Evolutionary conservation across 1,140 invertebrate genomes (phyloP), one percentile per base, ranked within the genome.

Genomic region (Cotesia vestalis): DNA sequence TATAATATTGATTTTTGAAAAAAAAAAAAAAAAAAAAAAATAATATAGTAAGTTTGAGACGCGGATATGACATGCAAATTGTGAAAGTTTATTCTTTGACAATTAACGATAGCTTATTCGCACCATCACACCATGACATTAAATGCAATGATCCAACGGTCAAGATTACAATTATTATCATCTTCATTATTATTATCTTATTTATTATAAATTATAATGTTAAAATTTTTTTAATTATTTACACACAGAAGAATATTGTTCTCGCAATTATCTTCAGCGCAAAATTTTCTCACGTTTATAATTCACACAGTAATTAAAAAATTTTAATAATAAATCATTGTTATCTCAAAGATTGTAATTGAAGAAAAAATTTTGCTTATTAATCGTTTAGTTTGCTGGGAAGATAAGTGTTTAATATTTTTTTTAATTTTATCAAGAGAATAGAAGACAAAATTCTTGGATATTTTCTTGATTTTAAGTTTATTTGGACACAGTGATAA

Each of bases 401-500:
- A 57, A 20, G 11, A 57, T 20, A 14, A 9, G 53, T 9, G 12
- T 17, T 4, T 17, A 20, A 12, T 17, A 4, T 20, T n/a, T 57
- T 61, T 35, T 36, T 5, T 0, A n/a, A 36, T 12, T 53, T 61
- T 36, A 46, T 62, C 27, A 9, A 38, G 36, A 17, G 4, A 64
- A 36, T 51, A 51, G n/a, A 36, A 9, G 36, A 17, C 34, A 36
- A 3, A n/a, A 3, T 6, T 61, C 27, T 12, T 35, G 2, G 6
- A 46, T 67, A 67, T 67, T 67, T 67, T 52, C 66, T 57, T 66
- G 36, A n/a, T 14, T 35, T 34, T 35, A 67, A 67, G 66, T 67
- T 67, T 67, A 67, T 67, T 67, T 27, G 66, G 40, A 36, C 69
- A 55, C 70, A 72, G 73, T 76, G 72, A 73, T 76, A 76, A 76